Evolutionary conservation across 2,113 vertebrate species (phyloP), one percentile per base, ranked within the genome.

Genomic region (Oncorhynchus gorbuscha): DNA sequence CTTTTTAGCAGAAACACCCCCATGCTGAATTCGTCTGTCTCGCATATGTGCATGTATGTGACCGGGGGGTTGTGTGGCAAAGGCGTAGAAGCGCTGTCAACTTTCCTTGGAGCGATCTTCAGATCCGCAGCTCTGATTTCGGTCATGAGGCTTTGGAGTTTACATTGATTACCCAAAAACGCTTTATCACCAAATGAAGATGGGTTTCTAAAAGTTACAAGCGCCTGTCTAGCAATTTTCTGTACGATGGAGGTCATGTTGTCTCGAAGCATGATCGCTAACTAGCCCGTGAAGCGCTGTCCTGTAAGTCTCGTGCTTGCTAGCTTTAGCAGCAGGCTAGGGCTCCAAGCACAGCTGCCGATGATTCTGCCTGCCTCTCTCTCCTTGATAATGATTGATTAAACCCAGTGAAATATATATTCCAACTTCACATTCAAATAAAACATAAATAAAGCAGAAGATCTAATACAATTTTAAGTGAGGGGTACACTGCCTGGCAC

Each of bases 1-100:
- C 89, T 91, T 49, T 94, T 94, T 69, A 99, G 92, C 82, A 97
- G 92, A 80, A 99, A 98, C 70, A 98, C 96, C 74, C 96, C 97
- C 91, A 99, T 96, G 89, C 95, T 97, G 93, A 99, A 98, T 22
- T 88, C 88, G 30, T 94, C 93, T 13, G 94, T 97, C 93, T 98
- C 97, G 82, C 94, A 97, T 87, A 99, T 98, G 88, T 99, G 96
- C 97, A 98, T 99, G 92, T 99, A 99, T 74, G 95, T 97, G 83
- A 97, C 97, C 3, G 97, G 96, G 4, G 94, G 94, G 69, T n/a
- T 48, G 30, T 70, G 68, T 0, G 75, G 79, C 62, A 76, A 61
- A 71, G 73, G 5, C 80, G 3, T 22, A 1, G 14, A 76, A 26
- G 90, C 5, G 76, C 81, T 84, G 7, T 90, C 87, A 77, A 87